Evolutionary conservation across 2,797 vertebrate genomes (phyloP).

Genomic region (Loriculus beryllinus): DNA sequence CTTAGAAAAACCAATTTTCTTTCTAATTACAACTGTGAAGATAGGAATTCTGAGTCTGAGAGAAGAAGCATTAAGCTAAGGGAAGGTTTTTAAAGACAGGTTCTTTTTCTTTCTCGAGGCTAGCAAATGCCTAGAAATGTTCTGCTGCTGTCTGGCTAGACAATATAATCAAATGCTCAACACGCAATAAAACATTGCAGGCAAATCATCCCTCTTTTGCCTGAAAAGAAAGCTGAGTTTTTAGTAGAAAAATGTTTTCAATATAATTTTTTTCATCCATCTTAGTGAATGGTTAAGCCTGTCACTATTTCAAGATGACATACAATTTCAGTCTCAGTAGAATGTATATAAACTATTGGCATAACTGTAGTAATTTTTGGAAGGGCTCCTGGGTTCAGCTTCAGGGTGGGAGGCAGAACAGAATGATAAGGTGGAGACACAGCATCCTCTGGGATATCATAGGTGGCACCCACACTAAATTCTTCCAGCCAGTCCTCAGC

Average conservation of each 20-base stretch:
- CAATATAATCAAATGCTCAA: background rate
- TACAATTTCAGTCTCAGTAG: background rate
- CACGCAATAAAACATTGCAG: background rate
- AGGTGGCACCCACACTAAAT: background rate
- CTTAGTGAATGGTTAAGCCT: background rate
- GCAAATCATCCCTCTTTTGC: background rate
- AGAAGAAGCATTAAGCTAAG: background rate
- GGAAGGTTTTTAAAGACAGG: background rate
- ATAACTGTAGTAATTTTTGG: background rate
- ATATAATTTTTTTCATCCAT: background rate
- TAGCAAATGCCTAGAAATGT: background rate
- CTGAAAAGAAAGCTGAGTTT: background rate
- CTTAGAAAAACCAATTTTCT: background rate
- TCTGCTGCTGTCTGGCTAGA: background rate
- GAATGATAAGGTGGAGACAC: background rate
- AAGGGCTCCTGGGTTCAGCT: background rate
- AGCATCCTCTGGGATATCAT: background rate
- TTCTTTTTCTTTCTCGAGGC: background rate
- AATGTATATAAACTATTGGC: fast-evolving
- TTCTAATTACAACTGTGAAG: background rate
- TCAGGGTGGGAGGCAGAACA: fast-evolving
- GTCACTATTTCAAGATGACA: background rate
- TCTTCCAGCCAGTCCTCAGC: background rate
- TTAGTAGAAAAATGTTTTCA: background rate
- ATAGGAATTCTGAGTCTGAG: background rate